A percentile compares a stretch with the other conserved stretches of the same genome.
phyloP scores from a whole-genome alignment of 2,113 vertebrate species.

The Miniopterus natalensis region DNA sequence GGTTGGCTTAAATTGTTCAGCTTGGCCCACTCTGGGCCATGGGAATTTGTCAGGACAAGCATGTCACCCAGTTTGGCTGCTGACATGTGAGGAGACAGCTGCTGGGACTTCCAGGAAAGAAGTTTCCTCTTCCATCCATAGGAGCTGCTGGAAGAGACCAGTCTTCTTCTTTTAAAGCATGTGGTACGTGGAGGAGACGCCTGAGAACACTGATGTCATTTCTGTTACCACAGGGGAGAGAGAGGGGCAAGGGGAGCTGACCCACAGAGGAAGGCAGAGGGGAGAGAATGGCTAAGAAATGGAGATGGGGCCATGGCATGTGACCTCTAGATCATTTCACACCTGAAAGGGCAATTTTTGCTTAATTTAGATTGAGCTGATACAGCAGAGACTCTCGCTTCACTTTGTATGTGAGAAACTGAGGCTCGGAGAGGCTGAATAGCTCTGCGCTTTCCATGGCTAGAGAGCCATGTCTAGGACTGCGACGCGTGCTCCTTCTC shows the following conservation, averaged over 20 bases:
- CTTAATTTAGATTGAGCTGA: background rate
- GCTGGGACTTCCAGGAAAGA: background rate
- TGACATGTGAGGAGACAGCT: background rate
- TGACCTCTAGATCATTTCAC: background rate
- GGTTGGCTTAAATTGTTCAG: background rate
- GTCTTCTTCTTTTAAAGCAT: background rate
- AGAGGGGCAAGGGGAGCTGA: background rate
- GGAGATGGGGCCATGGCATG: background rate
- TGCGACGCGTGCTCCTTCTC: background rate
- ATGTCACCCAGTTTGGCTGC: background rate
- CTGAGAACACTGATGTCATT: background rate
- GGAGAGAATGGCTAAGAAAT: background rate
- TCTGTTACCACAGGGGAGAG: background rate
- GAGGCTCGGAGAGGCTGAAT: background rate
- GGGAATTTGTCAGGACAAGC: background rate
- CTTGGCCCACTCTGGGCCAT: background rate
- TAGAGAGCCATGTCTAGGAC: background rate
- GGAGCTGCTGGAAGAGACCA: background rate
- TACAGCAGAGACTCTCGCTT: background rate
- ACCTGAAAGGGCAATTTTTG: background rate
- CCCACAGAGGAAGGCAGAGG: background rate
- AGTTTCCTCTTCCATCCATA: background rate
- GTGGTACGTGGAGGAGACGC: background rate
- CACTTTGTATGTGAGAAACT: background rate
- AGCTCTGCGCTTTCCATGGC: background rate